A percentile compares a stretch with the other conserved stretches of the same genome.
These are phyloP conservation scores for Aproaerema taeniolella DNA, from an alignment of 2,888 invertebrate genomes.

Conservation along the genomic window DNA sequence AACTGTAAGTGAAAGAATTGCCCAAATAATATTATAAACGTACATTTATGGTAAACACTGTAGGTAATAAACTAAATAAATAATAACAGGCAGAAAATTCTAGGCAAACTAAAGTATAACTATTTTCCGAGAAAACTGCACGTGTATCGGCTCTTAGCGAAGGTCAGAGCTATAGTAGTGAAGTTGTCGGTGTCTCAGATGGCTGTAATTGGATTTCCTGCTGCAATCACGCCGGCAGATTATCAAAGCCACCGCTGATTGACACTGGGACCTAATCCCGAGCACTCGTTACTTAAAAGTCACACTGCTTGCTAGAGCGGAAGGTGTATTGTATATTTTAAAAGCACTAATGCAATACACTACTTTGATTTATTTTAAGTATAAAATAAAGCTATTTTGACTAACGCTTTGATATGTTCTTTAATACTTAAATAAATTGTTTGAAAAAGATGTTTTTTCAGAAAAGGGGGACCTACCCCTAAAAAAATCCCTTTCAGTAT, in stretches of 20 bases:
- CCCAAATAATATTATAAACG: neutral
- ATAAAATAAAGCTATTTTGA: neutral
- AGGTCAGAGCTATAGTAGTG: neutral
- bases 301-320: conserved; percentile 21
- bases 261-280: conserved; percentile 47
- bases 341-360: no score
- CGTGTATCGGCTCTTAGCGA: neutral
- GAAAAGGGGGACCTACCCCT: neutral
- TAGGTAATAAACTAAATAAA: neutral
- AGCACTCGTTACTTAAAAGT: conserved; percentile 31
- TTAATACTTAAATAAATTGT: neutral
- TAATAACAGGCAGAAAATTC: neutral
- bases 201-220: conserved; percentile 43
- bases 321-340: neutral
- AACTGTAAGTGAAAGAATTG: neutral
- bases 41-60: neutral
- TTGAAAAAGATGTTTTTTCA: neutral
- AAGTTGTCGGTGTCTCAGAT: neutral
- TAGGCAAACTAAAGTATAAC: neutral
- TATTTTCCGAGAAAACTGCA: neutral
- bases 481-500: no score
- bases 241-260: conserved; percentile 49
- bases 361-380: no score
- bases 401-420: neutral
- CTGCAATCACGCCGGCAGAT: conserved; percentile 50